phyloP scores from a whole-genome alignment of 2,888 invertebrate species.

The Bibio marci region DNA sequence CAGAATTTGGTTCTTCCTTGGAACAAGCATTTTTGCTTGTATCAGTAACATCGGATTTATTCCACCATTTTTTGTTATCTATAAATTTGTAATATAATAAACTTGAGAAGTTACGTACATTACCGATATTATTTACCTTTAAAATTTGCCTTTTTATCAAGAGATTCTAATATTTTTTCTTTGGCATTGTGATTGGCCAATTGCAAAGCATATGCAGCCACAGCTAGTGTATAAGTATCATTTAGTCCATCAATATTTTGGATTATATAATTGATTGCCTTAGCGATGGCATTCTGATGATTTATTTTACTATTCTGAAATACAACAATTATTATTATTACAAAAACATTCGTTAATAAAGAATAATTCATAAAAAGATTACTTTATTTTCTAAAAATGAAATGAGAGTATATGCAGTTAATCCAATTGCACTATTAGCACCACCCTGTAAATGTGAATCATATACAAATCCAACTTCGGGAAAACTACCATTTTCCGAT shows the following conservation, averaged over 20 bases:
- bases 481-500: conserved; percentile 57
- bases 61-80: too few species aligned
- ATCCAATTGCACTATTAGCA: conserved; percentile 49
- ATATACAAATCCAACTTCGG: conserved; percentile 60
- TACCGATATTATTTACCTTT: background rate
- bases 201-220: conserved; percentile 40
- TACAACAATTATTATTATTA: conserved; percentile 27
- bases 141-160: too few species aligned
- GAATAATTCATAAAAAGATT: conserved; percentile 44
- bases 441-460: conserved; percentile 59
- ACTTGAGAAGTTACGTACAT: too few species aligned
- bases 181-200: conserved; percentile 35
- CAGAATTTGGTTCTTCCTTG: conserved; percentile 7
- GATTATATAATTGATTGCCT: conserved; percentile 34
- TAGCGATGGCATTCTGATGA: conserved; percentile 46
- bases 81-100: background rate
- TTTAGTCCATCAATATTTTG: conserved; percentile 29
- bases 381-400: conserved; percentile 52
- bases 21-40: too few species aligned
- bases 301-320: conserved; percentile 19
- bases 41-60: too few species aligned
- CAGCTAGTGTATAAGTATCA: conserved; percentile 37
- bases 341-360: conserved; percentile 41
- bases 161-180: conserved; percentile 34
- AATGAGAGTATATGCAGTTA: conserved; percentile 63